Evolutionary conservation across 2,797 vertebrate genomes (phyloP).

Genomic region (Anguilla megastoma): DNA sequence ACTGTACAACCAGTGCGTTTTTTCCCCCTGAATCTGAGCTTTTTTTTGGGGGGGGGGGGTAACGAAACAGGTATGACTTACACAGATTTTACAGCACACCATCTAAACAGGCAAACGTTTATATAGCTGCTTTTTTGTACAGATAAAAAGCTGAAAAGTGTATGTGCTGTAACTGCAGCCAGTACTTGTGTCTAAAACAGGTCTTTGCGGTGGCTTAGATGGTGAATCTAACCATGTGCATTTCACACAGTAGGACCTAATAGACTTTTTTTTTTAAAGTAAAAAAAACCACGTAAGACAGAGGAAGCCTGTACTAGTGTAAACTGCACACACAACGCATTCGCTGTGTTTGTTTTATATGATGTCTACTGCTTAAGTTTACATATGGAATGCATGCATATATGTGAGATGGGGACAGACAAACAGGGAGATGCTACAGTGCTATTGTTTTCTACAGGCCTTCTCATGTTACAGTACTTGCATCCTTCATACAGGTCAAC

Average conservation of each 20-base stretch:
- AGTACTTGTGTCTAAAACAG: background rate
- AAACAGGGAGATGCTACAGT: background rate
- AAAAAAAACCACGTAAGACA: background rate
- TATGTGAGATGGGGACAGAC: background rate
- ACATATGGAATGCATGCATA: slow-evolving; percentile 34
- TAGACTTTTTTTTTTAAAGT: background rate
- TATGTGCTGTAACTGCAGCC: background rate
- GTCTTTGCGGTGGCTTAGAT: background rate
- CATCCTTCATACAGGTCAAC: slow-evolving; percentile 56
- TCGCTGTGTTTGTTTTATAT: background rate
- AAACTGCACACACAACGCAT: background rate
- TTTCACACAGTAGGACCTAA: background rate
- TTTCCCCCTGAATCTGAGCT: background rate
- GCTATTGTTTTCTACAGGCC: slow-evolving; percentile 18
- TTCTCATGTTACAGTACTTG: slow-evolving; percentile 52
- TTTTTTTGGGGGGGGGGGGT: background rate
- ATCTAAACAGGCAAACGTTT: background rate
- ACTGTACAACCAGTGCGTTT: background rate
- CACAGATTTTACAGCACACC: background rate
- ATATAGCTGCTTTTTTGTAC: background rate
- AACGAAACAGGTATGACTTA: background rate
- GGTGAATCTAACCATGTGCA: background rate
- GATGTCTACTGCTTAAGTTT: slow-evolving; percentile 8
- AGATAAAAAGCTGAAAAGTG: background rate
- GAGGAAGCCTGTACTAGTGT: background rate